Conservation (phyloP, 2,797 vertebrate species). For the Chelidonichthys spinosus region DNA sequence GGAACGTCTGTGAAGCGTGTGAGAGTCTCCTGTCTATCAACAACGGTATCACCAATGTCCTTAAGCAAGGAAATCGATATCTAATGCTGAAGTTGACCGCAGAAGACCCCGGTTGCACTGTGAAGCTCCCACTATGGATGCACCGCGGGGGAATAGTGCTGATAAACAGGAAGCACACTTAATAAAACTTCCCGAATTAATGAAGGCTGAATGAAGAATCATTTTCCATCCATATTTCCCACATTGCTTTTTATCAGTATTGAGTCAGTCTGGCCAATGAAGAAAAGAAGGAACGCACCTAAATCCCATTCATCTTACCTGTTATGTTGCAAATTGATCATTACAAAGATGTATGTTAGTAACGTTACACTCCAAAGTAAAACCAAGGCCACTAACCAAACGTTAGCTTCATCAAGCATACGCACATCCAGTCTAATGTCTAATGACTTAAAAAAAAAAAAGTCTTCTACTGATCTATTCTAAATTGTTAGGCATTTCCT, state of each 20-base stretch:
- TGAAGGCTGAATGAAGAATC: not conserved
- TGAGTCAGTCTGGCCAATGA: not conserved
- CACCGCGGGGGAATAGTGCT: constrained; percentile 19
- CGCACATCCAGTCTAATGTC: not conserved
- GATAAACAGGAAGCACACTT: constrained; percentile 20
- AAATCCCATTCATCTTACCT: not conserved
- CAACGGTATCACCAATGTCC: constrained; percentile 36
- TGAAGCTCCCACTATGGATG: constrained; percentile 20
- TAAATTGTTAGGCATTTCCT: constrained; percentile 23
- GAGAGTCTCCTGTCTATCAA: constrained; percentile 43
- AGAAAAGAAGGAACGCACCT: not conserved
- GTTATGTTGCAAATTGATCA: not conserved
- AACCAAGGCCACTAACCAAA: not conserved
- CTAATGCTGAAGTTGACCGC: constrained; percentile 46
- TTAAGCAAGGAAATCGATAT: constrained; percentile 58
- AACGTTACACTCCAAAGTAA: not conserved
- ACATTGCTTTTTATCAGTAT: not conserved
- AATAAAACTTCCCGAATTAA: constrained; percentile 13
- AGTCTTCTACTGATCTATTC: too few relatives aligned
- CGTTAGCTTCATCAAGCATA: not conserved
- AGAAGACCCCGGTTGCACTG: constrained; percentile 18
- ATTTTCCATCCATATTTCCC: not conserved
- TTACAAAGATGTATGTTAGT: not conserved
- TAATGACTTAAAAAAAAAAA: constrained; percentile 14
- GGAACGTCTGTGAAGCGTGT: constrained; percentile 31